Evolutionary conservation across 2,113 vertebrate genomes (phyloP).

Genomic region (Peromyscus californicus): DNA sequence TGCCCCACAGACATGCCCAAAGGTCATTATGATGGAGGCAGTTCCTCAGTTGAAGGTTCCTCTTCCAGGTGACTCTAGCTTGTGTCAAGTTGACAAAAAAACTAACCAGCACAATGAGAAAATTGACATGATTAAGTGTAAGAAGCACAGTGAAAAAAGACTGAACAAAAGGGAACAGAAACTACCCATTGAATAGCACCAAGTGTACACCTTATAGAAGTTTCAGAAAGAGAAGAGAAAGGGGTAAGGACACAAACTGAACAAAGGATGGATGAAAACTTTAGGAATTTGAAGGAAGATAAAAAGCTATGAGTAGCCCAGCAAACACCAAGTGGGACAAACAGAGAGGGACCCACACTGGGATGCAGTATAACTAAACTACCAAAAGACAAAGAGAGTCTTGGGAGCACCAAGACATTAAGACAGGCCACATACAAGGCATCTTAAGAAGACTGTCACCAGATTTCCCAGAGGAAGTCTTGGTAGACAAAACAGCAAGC

Average conservation of each 20-base stretch:
- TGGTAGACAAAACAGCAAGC: neutral
- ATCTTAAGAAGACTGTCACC: neutral
- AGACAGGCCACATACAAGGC: neutral
- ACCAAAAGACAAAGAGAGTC: neutral
- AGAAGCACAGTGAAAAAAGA: conserved; percentile 7
- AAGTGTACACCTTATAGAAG: neutral
- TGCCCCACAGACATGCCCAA: too few species aligned
- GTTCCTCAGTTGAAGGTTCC: too few species aligned
- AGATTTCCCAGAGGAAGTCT: neutral
- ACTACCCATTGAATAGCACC: too few species aligned
- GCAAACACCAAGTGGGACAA: neutral
- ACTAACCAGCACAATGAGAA: neutral
- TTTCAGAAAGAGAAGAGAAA: neutral
- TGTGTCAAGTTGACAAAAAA: too few species aligned
- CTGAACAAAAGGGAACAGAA: neutral
- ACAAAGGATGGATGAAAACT: conserved; percentile 1
- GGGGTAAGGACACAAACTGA: neutral
- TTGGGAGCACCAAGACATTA: neutral
- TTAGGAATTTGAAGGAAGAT: neutral
- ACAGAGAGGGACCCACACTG: neutral
- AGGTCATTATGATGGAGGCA: too few species aligned
- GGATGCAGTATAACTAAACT: neutral
- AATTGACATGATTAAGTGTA: neutral
- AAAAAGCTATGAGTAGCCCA: neutral
- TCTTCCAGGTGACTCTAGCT: too few species aligned